Conservation (phyloP, 2,888 invertebrate genomes). For the Trissonchulus latispiculum region DNA sequence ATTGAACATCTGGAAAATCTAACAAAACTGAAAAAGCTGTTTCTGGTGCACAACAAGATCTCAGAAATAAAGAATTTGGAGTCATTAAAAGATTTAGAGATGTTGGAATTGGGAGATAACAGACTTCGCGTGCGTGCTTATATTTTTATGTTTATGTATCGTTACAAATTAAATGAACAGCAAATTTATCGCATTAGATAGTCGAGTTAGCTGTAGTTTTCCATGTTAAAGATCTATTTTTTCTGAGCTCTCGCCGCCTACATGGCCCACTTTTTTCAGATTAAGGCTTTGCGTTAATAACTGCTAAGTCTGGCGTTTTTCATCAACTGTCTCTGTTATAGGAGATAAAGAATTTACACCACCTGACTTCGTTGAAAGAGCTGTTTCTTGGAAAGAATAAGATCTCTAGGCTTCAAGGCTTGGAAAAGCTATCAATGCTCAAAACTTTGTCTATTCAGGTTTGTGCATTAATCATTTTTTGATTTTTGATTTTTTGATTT, state of each 20-base stretch:
- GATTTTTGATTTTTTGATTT: slow-evolving; percentile 3
- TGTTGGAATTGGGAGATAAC: slow-evolving; percentile 90
- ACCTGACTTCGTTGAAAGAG: slow-evolving; percentile 61
- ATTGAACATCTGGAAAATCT: slow-evolving; percentile 46
- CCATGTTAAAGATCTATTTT: too few relatives aligned
- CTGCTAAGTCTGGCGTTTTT: too few relatives aligned
- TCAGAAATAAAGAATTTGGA: slow-evolving; percentile 46
- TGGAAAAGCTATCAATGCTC: slow-evolving; percentile 62
- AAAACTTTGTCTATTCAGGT: slow-evolving; percentile 71
- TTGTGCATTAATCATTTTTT: slow-evolving; percentile 25
- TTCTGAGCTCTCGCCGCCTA: too few relatives aligned
- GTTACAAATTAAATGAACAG: not conserved
- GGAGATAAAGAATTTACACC: slow-evolving; percentile 74
- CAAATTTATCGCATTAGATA: not conserved
- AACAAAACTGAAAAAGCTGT: slow-evolving; percentile 45
- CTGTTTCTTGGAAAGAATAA: slow-evolving; percentile 90
- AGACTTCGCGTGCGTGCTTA: slow-evolving; percentile 59
- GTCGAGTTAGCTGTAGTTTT: not conserved
- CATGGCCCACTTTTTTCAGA: too few relatives aligned
- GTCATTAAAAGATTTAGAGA: slow-evolving; percentile 61
- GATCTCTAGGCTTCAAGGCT: slow-evolving; percentile 70
- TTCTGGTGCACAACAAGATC: slow-evolving; percentile 51
- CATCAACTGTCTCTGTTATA: slow-evolving; percentile 49
- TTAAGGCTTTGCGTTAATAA: too few relatives aligned
- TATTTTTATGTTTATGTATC: too few relatives aligned